Base-by-base conservation (phyloP, 2,888 invertebrate genomes). In the Torymus auratus region DNA sequence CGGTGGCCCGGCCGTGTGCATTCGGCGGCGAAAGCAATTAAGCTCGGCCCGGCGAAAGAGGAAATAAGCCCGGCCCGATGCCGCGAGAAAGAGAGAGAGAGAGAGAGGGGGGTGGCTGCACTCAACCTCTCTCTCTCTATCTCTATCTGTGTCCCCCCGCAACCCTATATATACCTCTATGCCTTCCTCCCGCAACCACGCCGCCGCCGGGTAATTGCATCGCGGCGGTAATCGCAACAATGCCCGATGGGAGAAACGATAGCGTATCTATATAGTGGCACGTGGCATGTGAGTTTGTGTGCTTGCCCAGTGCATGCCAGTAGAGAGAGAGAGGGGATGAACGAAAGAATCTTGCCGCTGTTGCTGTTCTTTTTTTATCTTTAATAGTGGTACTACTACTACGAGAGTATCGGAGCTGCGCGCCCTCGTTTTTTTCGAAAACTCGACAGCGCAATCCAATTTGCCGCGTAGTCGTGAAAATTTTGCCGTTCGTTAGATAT, bases 161-260 rank as follows among this genome's bases (percentile, higher is more conserved):
- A 28, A 28, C 28, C 28, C 28, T 5, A 28, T 7, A 28, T 28
- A 28, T 28, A 28, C 7, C 3, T 7, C 28, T 28, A 3, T 28
- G 28, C 20, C 41, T 28, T 28, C 13, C 67, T 11, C 23, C 12
- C 71, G 15, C 28, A 28, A 28, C 28, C 28, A 2, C 28, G 1
- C 50, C 11, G 14, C 53, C 72, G 60, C 69, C 50, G 76, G 56
- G 68, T 82, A 82, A 80, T 82, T 82, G 82, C 82, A 73, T 76
- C 76, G 79, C 3, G 28, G 28, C 64, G 62, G 68, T 77, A 76
- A 82, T 82, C 72, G 82, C 55, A 69, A 82, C 78, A 74, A 78
- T 78, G 61, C 69, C 67, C 60, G 61, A 67, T 58, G 78, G 65
- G 60, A n/a, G 60, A 17, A 56, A 17, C 69, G 78, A 72, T 72